These are phyloP conservation scores for Odontamblyopus rebecca DNA, from an alignment of 2,797 vertebrate genomes.

Conservation along the genomic window DNA sequence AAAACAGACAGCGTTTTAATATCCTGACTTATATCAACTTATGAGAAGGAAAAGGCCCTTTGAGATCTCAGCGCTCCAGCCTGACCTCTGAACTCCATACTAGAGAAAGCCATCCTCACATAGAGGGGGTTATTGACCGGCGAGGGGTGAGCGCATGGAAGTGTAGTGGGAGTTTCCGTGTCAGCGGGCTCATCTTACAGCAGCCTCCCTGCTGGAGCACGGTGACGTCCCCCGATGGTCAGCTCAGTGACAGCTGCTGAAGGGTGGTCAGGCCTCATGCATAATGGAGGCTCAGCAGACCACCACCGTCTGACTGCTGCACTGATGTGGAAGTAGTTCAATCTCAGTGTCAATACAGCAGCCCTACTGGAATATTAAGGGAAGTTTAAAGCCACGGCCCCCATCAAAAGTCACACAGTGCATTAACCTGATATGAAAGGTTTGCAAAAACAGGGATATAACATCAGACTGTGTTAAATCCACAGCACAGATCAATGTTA, in stretches of 20 bases:
- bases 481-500: neutral
- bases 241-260: constrained; percentile 79
- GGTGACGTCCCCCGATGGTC: constrained; percentile 71
- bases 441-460: neutral
- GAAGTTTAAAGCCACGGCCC: constrained; percentile 17
- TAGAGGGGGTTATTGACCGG: constrained; percentile 35
- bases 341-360: constrained; percentile 57
- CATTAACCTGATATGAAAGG: neutral
- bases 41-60: constrained; percentile 36
- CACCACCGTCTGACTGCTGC: constrained; percentile 58
- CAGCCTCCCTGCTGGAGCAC: constrained; percentile 70
- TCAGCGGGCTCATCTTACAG: constrained; percentile 75
- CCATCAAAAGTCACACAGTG: constrained; percentile 4
- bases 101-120: constrained; percentile 38
- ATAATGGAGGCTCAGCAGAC: constrained; percentile 71
- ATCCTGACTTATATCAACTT: constrained; percentile 21
- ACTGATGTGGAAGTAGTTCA: constrained; percentile 63
- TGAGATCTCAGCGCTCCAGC: constrained; percentile 46
- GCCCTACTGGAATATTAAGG: constrained; percentile 54
- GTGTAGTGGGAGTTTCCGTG: constrained; percentile 67
- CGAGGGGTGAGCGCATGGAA: constrained; percentile 45
- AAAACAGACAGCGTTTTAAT: constrained; percentile 20
- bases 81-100: constrained; percentile 59
- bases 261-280: constrained; percentile 75
- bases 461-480: neutral